These are phyloP conservation scores for Ellobius talpinus DNA, from an alignment of 2,113 vertebrate species.

Conservation along the genomic window DNA sequence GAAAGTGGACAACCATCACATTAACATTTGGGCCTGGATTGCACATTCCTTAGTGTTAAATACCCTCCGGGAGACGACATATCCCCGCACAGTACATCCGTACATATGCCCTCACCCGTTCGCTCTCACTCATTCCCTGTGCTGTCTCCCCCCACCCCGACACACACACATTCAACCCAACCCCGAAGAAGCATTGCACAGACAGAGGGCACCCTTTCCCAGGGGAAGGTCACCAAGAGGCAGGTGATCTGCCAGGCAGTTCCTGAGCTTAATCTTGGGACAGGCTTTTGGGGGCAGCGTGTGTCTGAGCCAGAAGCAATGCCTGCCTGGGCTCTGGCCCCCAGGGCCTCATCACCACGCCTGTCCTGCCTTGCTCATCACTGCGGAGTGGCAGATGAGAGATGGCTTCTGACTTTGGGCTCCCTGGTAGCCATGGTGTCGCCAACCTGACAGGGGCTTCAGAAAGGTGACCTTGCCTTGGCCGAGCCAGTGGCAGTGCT, in stretches of 20 bases:
- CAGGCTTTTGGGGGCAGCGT: constrained; percentile 13
- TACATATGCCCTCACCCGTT: neutral
- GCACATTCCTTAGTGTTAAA: constrained; percentile 42
- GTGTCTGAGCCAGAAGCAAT: constrained; percentile 57
- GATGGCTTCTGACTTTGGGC: constrained; percentile 30
- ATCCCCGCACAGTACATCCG: neutral
- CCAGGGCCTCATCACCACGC: neutral
- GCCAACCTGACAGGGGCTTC: constrained; percentile 39
- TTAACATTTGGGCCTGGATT: constrained; percentile 9
- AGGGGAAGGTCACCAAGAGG: constrained; percentile 42
- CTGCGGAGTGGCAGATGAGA: neutral
- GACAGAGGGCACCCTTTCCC: constrained; percentile 46
- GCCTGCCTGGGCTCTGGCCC: neutral
- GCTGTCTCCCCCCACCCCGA: neutral
- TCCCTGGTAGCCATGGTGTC: constrained; percentile 16
- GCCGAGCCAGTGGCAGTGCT: constrained; percentile 79
- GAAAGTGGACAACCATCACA: neutral
- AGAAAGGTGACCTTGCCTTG: constrained; percentile 82
- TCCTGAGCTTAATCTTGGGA: constrained; percentile 69
- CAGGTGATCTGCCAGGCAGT: constrained; percentile 39
- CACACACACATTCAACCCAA: constrained; percentile 81
- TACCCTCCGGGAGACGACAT: constrained; percentile 9
- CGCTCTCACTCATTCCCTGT: neutral
- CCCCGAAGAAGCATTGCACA: constrained; percentile 79
- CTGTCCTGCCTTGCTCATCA: constrained; percentile 22